Evolutionary conservation across 2,797 vertebrate genomes (phyloP).

Genomic region (Anas georgica): DNA sequence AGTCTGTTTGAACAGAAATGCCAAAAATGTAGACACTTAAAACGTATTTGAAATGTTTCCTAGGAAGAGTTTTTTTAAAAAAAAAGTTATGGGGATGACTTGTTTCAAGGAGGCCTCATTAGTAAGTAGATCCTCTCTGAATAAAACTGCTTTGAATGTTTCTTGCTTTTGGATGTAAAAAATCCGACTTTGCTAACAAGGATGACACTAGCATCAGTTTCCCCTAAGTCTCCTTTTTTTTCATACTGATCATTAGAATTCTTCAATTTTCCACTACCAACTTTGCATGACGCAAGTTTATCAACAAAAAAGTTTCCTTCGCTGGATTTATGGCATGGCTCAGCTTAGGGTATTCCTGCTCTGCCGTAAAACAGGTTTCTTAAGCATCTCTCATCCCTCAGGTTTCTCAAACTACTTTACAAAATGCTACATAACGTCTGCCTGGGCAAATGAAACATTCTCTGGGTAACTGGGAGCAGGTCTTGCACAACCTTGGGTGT

Average conservation of each 20-base stretch:
- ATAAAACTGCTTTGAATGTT: constrained; percentile 73
- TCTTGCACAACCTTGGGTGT: not conserved
- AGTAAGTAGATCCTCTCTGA: constrained; percentile 71
- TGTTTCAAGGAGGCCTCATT: constrained; percentile 77
- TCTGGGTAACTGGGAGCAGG: not conserved
- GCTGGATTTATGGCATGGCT: constrained; percentile 50
- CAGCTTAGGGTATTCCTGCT: not conserved
- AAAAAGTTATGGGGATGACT: constrained; percentile 77
- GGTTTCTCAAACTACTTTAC: not conserved
- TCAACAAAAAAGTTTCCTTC: not conserved
- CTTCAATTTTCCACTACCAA: constrained; percentile 58
- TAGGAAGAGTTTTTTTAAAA: constrained; percentile 65
- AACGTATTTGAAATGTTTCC: constrained; percentile 75
- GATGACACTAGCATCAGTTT: constrained; percentile 48
- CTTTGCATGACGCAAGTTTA: constrained; percentile 72
- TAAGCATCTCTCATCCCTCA: not conserved
- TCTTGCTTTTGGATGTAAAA: constrained; percentile 63
- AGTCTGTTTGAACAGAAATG: constrained; percentile 38
- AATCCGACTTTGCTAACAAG: constrained; percentile 66
- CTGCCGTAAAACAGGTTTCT: not conserved
- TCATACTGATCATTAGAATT: constrained; percentile 22
- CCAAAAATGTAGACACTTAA: constrained; percentile 46
- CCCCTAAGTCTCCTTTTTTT: constrained; percentile 33
- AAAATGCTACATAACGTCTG: not conserved
- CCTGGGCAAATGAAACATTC: not conserved